Evolutionary conservation across 2,888 invertebrate species (phyloP).

Genomic region (Hypomecis punctinalis): DNA sequence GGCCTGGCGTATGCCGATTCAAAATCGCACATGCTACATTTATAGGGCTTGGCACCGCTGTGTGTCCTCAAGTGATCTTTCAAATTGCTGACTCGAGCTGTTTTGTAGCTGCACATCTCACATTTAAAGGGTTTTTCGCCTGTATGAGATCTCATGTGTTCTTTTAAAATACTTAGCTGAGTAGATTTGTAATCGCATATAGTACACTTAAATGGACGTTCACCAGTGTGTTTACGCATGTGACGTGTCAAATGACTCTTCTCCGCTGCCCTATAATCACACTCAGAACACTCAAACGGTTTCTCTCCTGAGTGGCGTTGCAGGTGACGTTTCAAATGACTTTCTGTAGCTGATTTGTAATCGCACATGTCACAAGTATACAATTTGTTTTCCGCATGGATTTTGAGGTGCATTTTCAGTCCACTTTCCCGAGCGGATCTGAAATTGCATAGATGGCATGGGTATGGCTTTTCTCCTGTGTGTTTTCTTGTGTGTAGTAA

Average conservation of each 20-base stretch:
- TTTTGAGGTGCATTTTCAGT: constrained; percentile 3
- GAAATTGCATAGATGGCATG: constrained; percentile 6
- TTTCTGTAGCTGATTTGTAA: constrained; percentile 1
- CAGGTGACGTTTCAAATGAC: constrained; percentile 3
- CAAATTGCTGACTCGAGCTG: constrained; percentile 7
- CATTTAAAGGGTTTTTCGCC: constrained; percentile 7
- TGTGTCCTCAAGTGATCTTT: neutral
- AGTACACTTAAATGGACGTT: neutral
- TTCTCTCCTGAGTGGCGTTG: neutral
- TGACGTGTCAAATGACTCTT: constrained; percentile 12
- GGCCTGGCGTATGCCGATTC: constrained; percentile 1
- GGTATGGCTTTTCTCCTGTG: constrained; percentile 7
- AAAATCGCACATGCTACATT: constrained; percentile 7
- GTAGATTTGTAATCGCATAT: constrained; percentile 4
- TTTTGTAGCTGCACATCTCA: constrained; percentile 25
- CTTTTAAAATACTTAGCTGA: constrained; percentile 2
- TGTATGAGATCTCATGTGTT: constrained; percentile 5
- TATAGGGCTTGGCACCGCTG: constrained; percentile 9
- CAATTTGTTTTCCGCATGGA: neutral
- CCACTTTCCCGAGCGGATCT: constrained; percentile 5
- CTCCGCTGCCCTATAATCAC: constrained; percentile 6
- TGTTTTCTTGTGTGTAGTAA: constrained; percentile 2
- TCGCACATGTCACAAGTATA: constrained; percentile 1
- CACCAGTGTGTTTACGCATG: constrained; percentile 2
- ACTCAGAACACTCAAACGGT: neutral